A percentile compares a stretch with the other conserved stretches of the same genome.
phyloP scores from a whole-genome alignment of 35 echinoderm and acorn worm genomes.

The Strongylocentrotus purpuratus region DNA sequence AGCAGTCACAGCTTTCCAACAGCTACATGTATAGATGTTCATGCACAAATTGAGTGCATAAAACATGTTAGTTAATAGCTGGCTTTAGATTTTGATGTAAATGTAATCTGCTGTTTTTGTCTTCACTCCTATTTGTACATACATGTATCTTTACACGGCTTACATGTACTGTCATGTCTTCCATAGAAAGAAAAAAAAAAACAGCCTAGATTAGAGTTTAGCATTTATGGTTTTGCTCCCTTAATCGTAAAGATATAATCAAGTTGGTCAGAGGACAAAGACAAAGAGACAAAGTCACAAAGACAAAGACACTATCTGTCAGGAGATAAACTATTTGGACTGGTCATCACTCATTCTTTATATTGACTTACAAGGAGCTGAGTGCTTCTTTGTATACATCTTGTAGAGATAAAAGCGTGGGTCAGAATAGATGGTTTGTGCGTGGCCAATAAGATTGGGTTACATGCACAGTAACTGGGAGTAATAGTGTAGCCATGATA shows the following conservation, averaged over 20 bases:
- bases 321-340: background rate
- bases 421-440: background rate
- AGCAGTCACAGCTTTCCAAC: too few species aligned
- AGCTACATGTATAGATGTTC: too few species aligned
- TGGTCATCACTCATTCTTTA: background rate
- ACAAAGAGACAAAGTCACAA: too few species aligned
- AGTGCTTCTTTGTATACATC: slow-evolving; percentile 17
- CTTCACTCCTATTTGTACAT: too few species aligned
- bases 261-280: background rate
- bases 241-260: background rate
- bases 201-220: background rate
- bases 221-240: background rate
- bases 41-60: too few species aligned
- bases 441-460: background rate
- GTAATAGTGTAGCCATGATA: background rate
- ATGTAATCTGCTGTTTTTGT: too few species aligned
- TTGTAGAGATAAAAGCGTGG: background rate
- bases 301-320: slow-evolving; percentile 14
- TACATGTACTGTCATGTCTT: too few species aligned
- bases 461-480: background rate
- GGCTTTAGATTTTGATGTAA: too few species aligned
- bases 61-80: too few species aligned
- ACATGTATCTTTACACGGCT: too few species aligned
- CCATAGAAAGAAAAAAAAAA: too few species aligned
- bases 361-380: background rate